These are phyloP conservation scores for Drosophila lutescens DNA, from an alignment of 2,888 invertebrate genomes.

Conservation along the genomic window DNA sequence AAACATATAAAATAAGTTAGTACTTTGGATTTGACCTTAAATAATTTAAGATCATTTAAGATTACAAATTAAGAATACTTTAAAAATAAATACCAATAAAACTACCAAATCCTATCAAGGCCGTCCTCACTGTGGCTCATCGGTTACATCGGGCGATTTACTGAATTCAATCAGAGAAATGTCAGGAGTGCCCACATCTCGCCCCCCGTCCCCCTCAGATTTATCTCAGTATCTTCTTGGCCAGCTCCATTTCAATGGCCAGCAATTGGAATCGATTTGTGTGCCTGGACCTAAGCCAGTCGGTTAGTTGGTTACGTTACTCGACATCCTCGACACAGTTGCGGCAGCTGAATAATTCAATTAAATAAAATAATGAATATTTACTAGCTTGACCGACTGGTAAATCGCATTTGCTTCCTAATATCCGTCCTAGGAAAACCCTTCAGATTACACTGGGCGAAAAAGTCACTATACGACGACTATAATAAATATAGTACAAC, in stretches of 20 bases:
- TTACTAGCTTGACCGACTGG: constrained; percentile 50
- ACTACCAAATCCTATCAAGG: no score
- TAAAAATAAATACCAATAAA: no score
- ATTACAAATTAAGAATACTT: no score
- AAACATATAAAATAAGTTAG: no score
- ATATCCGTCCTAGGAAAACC: not conserved
- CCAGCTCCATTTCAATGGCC: constrained; percentile 29
- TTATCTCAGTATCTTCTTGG: constrained; percentile 25
- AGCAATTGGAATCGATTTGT: constrained; percentile 35
- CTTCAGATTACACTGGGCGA: not conserved
- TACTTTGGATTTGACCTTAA: no score
- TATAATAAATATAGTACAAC: no score
- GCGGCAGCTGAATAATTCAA: constrained; percentile 71
- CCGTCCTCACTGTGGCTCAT: constrained; percentile 2
- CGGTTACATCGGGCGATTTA: constrained; percentile 17
- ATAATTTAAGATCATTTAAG: no score
- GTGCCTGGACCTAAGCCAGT: constrained; percentile 25
- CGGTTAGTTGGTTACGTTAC: constrained; percentile 7
- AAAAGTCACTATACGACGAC: no score
- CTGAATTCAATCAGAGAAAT: constrained; percentile 35
- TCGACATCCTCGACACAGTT: constrained; percentile 20
- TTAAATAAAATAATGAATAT: constrained; percentile 78
- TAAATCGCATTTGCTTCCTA: constrained; percentile 29
- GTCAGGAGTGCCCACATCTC: constrained; percentile 16
- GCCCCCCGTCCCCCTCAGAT: not conserved